These are phyloP conservation scores for Phania funesta DNA, from an alignment of 2,888 invertebrate species.

Conservation along the genomic window DNA sequence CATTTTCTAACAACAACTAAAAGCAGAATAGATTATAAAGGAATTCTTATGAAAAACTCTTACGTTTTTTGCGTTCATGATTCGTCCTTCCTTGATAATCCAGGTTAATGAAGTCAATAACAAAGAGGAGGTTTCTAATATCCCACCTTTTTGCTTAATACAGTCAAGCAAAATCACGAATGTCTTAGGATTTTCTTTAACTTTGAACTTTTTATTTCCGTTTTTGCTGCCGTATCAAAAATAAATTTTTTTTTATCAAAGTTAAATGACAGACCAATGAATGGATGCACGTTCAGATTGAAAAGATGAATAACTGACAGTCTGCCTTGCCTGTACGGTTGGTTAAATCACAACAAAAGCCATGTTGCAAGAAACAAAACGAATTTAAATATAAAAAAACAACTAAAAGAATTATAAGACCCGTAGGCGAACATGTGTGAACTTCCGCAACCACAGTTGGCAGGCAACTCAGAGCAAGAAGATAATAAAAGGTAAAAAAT, in stretches of 20 bases:
- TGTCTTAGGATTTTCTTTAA: background rate
- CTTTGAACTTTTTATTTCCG: background rate
- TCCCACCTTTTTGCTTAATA: background rate
- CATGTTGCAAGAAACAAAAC: constrained; percentile 22
- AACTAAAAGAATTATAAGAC: constrained; percentile 60
- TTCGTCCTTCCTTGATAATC: too few relatives aligned
- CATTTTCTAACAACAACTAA: too few relatives aligned
- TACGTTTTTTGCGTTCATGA: too few relatives aligned
- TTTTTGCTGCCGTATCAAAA: constrained; percentile 7
- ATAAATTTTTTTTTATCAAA: constrained; percentile 33
- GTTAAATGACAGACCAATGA: constrained; percentile 25
- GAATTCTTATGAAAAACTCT: too few relatives aligned
- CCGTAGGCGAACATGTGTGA: constrained; percentile 66
- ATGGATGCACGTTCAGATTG: constrained; percentile 6
- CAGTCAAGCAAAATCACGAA: background rate
- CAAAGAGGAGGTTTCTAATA: too few relatives aligned
- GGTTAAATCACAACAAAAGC: constrained; percentile 52
- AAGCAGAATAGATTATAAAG: too few relatives aligned
- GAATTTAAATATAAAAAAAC: background rate
- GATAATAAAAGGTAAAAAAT: background rate
- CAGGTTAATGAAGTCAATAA: too few relatives aligned
- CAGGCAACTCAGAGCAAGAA: constrained; percentile 20
- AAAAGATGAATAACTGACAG: constrained; percentile 1
- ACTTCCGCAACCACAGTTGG: constrained; percentile 64
- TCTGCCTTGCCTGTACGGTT: constrained; percentile 8